Evolutionary conservation across 2,113 vertebrate genomes (phyloP).

Genomic region (Labeo rohita): DNA sequence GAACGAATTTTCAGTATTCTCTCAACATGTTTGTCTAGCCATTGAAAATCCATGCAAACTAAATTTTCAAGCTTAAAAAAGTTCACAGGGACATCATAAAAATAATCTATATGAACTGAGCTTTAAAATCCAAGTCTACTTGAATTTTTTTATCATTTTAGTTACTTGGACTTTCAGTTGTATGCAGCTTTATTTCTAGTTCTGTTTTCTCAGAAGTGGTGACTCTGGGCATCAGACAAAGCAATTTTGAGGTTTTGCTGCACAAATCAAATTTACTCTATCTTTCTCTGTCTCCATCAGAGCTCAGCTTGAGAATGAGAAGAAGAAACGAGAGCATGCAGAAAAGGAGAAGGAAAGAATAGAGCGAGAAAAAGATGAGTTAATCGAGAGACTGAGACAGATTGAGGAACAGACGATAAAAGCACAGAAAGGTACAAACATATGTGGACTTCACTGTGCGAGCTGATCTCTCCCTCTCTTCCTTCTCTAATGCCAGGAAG

Average conservation of each 20-base stretch:
- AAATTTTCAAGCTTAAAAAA: background rate
- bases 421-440: slow-evolving; percentile 89
- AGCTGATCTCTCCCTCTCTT: background rate
- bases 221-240: background rate
- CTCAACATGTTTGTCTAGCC: background rate
- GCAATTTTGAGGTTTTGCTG: background rate
- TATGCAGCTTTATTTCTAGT: background rate
- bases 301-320: slow-evolving; percentile 88
- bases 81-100: background rate
- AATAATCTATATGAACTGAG: background rate
- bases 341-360: slow-evolving; percentile 98
- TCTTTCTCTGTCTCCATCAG: background rate
- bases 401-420: slow-evolving; percentile 95
- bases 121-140: background rate
- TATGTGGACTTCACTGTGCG: background rate
- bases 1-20: background rate
- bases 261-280: background rate
- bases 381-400: slow-evolving; percentile 89
- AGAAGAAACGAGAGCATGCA: slow-evolving; percentile 94
- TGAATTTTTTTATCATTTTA: background rate
- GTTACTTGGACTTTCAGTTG: background rate
- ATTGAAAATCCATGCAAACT: no score
- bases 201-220: background rate
- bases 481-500: background rate
- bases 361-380: slow-evolving; percentile 94